phyloP scores from a whole-genome alignment of 2,888 invertebrate species.

The Hermaeophaga mercurialis region DNA sequence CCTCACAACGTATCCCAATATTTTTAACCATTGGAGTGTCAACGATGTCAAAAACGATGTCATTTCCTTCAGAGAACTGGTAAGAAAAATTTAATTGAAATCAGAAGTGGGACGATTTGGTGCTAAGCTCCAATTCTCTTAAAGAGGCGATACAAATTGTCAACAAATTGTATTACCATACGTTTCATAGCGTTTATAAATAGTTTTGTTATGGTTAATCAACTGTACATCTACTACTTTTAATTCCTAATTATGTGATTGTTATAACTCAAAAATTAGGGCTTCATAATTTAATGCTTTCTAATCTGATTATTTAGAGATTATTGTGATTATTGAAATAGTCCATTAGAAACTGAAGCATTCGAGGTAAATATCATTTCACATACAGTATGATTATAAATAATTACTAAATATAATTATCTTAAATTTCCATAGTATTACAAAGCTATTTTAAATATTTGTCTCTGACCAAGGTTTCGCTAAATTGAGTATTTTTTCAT shows the following conservation, averaged over 20 bases:
- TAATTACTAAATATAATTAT: no score
- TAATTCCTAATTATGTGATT: no score
- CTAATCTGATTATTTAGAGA: neutral
- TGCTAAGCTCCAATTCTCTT: no score
- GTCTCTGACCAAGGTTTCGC: neutral
- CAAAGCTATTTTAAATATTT: no score
- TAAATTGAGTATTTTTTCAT: neutral
- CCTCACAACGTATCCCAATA: constrained; percentile 82
- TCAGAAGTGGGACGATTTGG: no score
- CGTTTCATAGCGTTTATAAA: neutral
- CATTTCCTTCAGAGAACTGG: constrained; percentile 69
- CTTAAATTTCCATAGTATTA: no score
- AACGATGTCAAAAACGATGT: constrained; percentile 75
- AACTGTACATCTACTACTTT: neutral
- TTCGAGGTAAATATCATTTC: no score
- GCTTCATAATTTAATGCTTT: neutral
- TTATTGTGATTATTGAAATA: no score
- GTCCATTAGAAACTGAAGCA: no score
- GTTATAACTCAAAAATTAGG: neutral
- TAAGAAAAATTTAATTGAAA: no score
- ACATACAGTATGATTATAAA: no score
- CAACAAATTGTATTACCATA: neutral
- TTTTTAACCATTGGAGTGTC: constrained; percentile 67
- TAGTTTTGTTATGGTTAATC: neutral
- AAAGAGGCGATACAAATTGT: no score